Evolutionary conservation across 2,888 invertebrate genomes (phyloP), one percentile per base, ranked within the genome.

Genomic region (Andricus quercusramuli): DNA sequence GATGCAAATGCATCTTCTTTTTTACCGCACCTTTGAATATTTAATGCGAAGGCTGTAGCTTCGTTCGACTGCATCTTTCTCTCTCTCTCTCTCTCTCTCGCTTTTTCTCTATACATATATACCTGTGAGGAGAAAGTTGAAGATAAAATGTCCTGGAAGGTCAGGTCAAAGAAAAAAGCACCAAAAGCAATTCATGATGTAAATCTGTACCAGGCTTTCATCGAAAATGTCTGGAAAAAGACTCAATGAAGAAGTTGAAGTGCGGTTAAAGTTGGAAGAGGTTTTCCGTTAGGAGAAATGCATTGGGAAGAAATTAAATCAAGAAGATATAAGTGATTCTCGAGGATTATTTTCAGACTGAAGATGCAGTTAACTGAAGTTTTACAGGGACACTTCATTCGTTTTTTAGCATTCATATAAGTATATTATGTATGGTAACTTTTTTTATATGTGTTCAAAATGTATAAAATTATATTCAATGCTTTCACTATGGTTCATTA

Each of bases 1-100:
- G 87, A 92, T 91, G 91, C 90, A 91, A 91, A 92, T 91, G 90
- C 89, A 86, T 88, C 86, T 89, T 87, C 88, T 88, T 91, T 91
- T 91, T 91, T 89, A 89, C 86, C 83, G 81, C 83, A 83, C 88
- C 89, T 90, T 90, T 91, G 89, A 92, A 92, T 91, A 90, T 89
- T 91, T 90, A 91, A 91, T 91, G 89, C 81, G 82, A 80, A 76
- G 78, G 81, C 83, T 78, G 74, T 56, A 74, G 74, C 32, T 67
- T 59, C 32, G 32, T 56, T 56, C 56, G 11, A 74, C 74, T 74
- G 3, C 56, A 13, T 59, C 32, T 51, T 20, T 29, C 32, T 51
- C 51, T 29, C 20, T 51, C 51, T 51, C 20, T 20, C 51, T 51
- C 44, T 44, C 29, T 51, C 47, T 1, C 37, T 41, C 15, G n/a